phyloP scores from a whole-genome alignment of 2,113 vertebrate genomes.

The Carlito syrichta region DNA sequence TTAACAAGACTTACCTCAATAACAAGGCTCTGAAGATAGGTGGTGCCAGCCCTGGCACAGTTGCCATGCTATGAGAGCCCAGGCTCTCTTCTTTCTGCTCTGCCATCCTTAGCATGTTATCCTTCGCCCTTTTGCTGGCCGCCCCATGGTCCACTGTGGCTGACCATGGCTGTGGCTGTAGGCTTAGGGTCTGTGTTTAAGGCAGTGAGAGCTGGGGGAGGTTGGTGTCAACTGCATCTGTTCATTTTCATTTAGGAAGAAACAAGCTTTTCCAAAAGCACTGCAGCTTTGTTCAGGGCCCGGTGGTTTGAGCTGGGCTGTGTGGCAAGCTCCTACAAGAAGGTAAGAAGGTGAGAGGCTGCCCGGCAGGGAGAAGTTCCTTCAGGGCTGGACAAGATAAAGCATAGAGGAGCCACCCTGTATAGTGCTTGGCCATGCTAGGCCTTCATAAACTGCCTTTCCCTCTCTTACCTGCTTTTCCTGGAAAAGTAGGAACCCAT shows the following conservation, averaged over 20 bases:
- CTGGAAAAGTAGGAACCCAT: neutral
- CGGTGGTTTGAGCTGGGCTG: too few species aligned
- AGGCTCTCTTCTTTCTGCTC: neutral
- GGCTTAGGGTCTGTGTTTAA: neutral
- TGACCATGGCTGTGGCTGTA: fast-evolving
- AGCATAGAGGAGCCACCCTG: fast-evolving
- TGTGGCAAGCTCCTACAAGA: fast-evolving
- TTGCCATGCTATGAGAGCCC: neutral
- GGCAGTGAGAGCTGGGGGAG: fast-evolving
- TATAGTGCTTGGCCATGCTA: fast-evolving
- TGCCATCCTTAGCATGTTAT: fast-evolving
- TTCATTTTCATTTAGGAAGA: neutral
- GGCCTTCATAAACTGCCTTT: fast-evolving
- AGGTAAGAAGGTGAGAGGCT: fast-evolving
- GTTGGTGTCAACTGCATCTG: neutral
- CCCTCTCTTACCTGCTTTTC: neutral
- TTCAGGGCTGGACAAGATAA: fast-evolving
- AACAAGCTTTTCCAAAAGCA: neutral
- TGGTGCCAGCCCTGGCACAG: fast-evolving
- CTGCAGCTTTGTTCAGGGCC: fast-evolving
- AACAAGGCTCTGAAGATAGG: fast-evolving
- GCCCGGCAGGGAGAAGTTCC: fast-evolving
- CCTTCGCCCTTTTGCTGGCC: neutral
- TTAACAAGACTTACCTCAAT: fast-evolving
- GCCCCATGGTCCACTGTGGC: fast-evolving